Percentiles rank a stretch among this genome's conserved stretches.
These are phyloP conservation scores for Anastatus disparis DNA, from an alignment of 1,140 invertebrate genomes.

Conservation along the genomic window DNA sequence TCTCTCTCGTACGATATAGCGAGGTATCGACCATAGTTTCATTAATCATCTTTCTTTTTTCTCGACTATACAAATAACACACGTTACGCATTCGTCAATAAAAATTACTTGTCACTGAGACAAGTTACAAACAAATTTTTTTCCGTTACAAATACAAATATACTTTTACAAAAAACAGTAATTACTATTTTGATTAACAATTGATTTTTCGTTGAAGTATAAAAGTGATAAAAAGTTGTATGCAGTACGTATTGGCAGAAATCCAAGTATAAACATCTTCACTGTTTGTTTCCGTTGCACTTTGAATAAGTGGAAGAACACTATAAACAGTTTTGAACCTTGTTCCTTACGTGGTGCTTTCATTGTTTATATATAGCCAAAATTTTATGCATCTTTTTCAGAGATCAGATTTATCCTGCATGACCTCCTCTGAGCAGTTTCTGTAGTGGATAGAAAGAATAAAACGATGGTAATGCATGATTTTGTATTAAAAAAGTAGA, in stretches of 20 bases:
- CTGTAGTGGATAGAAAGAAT: slow-evolving; percentile 49
- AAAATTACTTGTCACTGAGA: slow-evolving; percentile 9
- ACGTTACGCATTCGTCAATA: background rate
- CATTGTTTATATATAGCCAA: background rate
- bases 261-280: slow-evolving; percentile 10
- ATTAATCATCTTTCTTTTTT: background rate
- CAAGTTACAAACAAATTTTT: background rate
- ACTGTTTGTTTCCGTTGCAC: background rate
- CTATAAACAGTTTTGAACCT: slow-evolving; percentile 3
- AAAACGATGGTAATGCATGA: slow-evolving; percentile 33
- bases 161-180: background rate
- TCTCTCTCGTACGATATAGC: background rate
- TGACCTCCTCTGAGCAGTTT: slow-evolving; percentile 58
- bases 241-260: slow-evolving; percentile 1
- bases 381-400: slow-evolving; percentile 44
- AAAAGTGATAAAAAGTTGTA: slow-evolving; percentile 22
- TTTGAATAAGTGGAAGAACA: slow-evolving; percentile 11
- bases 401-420: slow-evolving; percentile 57
- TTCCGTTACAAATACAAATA: background rate
- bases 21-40: too few relatives aligned
- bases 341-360: background rate
- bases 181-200: background rate
- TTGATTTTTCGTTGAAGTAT: background rate
- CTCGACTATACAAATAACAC: background rate
- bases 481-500: slow-evolving; percentile 24